Conservation (phyloP, 2,797 vertebrate species). For the Oreochromis mossambicus region DNA sequence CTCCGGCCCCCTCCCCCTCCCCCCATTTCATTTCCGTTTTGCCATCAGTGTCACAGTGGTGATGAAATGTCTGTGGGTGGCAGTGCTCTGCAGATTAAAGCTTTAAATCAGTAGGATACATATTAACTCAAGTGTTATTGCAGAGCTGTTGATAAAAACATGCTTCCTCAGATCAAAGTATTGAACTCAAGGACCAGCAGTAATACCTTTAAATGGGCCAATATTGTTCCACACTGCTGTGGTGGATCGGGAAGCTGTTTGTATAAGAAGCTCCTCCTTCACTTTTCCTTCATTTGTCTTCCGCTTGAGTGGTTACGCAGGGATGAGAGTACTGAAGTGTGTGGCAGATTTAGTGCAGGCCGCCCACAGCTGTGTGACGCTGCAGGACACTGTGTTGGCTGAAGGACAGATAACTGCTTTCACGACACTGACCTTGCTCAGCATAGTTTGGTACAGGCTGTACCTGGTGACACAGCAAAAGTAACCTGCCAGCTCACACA, state of each 20-base stretch:
- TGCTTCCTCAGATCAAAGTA: neutral
- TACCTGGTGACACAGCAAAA: constrained; percentile 27
- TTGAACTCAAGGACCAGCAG: neutral
- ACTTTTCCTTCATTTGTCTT: neutral
- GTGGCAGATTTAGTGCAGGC: constrained; percentile 5
- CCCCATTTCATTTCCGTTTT: neutral
- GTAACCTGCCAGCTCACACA: constrained; percentile 1
- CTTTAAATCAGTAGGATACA: neutral
- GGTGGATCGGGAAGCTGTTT: neutral
- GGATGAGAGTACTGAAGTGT: neutral
- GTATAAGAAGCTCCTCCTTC: neutral
- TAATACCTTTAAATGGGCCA: neutral
- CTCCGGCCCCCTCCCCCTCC: neutral
- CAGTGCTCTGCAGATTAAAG: neutral
- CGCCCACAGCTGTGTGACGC: constrained; percentile 9
- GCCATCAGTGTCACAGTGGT: neutral
- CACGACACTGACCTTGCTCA: neutral
- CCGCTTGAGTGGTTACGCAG: neutral
- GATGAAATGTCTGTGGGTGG: neutral
- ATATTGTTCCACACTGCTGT: neutral
- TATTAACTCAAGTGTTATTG: neutral
- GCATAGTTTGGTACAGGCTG: constrained; percentile 4
- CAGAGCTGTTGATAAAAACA: neutral
- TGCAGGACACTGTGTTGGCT: neutral
- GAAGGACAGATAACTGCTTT: constrained; percentile 9